Percentiles rank a stretch among this genome's conserved stretches.
Conservation (phyloP, 2,797 vertebrate genomes). For the Labroides dimidiatus region DNA sequence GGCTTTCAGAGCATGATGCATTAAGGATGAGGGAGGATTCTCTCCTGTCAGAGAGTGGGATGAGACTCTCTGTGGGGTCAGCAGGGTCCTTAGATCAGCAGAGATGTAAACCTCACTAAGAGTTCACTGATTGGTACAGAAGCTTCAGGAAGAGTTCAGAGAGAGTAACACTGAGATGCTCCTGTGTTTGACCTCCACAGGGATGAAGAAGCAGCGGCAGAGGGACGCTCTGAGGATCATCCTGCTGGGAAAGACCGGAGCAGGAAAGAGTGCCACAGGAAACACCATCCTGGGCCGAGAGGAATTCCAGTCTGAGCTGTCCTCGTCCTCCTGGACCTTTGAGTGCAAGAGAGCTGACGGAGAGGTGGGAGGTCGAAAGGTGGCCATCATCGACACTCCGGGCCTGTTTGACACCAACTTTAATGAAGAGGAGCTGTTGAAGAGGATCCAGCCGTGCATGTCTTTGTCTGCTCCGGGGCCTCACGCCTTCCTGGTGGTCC, state of each 20-base stretch:
- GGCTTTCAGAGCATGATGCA: too few species aligned
- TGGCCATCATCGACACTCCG: constrained; percentile 54
- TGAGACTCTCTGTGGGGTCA: too few species aligned
- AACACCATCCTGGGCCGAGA: constrained; percentile 58
- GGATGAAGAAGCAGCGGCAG: constrained; percentile 29
- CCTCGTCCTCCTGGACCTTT: constrained; percentile 53
- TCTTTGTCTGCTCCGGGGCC: constrained; percentile 52
- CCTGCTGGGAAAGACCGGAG: constrained; percentile 62
- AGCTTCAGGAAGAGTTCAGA: not conserved
- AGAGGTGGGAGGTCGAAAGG: constrained; percentile 11
- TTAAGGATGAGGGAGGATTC: too few species aligned
- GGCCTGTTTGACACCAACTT: constrained; percentile 62
- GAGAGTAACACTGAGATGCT: constrained; percentile 3
- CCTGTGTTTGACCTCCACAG: constrained; percentile 39
- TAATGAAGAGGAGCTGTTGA: constrained; percentile 36
- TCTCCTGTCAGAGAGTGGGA: too few species aligned
- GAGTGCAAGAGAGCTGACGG: constrained; percentile 38
- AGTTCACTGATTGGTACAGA: not conserved
- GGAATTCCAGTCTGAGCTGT: constrained; percentile 51
- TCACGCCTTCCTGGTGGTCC: constrained; percentile 61
- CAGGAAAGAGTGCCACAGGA: constrained; percentile 62
- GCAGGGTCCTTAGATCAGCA: too few species aligned
- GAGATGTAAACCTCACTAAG: too few species aligned
- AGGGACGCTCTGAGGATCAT: constrained; percentile 43
- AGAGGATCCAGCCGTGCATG: constrained; percentile 45